A percentile compares a stretch with the other conserved stretches of the same genome.
Conservation (phyloP, 1,140 invertebrate species). For the Sminthurides bifidus region DNA sequence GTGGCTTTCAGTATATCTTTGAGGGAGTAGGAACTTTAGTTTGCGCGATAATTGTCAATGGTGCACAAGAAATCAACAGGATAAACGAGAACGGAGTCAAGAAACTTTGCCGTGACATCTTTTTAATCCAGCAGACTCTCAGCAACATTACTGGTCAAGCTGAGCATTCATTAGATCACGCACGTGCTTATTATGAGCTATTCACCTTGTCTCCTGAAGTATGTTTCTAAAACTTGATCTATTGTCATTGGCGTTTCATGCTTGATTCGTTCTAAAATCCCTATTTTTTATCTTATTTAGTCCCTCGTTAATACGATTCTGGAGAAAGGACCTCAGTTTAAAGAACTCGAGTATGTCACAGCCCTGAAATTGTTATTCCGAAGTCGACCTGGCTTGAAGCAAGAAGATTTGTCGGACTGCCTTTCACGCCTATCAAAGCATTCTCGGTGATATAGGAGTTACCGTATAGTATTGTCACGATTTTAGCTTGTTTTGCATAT, state of each 20-base stretch:
- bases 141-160: conserved; percentile 71
- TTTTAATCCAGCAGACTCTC: conserved; percentile 70
- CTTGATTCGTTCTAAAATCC: neutral
- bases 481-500: too few species aligned
- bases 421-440: conserved; percentile 51
- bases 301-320: conserved; percentile 70
- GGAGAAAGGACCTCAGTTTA: conserved; percentile 69
- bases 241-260: conserved; percentile 1
- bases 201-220: conserved; percentile 72
- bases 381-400: conserved; percentile 41
- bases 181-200: conserved; percentile 76
- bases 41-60: conserved; percentile 70
- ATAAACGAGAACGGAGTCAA: conserved; percentile 69
- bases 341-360: conserved; percentile 73
- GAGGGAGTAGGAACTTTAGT: conserved; percentile 81
- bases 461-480: conserved; percentile 46
- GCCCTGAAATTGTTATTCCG: conserved; percentile 59
- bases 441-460: conserved; percentile 52
- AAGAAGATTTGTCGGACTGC: conserved; percentile 36
- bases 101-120: conserved; percentile 74
- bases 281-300: conserved; percentile 40
- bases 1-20: conserved; percentile 84
- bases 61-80: conserved; percentile 62
- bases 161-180: conserved; percentile 75
- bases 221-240: conserved; percentile 14